These are phyloP conservation scores for Sphaeramia orbicularis DNA, from an alignment of 2,797 vertebrate genomes.

Conservation along the genomic window DNA sequence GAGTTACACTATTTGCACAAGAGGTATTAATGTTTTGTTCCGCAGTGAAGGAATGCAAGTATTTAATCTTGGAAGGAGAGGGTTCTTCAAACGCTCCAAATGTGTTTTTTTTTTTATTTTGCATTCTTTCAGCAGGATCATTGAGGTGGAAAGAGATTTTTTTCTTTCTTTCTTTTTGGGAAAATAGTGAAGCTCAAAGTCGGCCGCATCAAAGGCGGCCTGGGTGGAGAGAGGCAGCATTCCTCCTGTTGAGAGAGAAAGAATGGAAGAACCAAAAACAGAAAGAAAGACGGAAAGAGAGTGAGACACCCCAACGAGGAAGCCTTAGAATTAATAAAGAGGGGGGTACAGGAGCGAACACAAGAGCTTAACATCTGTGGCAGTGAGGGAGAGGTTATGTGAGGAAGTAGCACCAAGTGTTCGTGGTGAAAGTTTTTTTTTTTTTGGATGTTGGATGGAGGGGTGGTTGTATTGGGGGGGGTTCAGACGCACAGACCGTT, in stretches of 20 bases:
- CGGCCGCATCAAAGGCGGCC: slow-evolving; percentile 78
- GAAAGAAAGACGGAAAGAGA: slow-evolving; percentile 40
- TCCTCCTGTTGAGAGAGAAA: slow-evolving; percentile 70
- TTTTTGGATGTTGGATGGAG: slow-evolving; percentile 18
- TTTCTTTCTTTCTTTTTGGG: slow-evolving; percentile 20
- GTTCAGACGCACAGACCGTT: slow-evolving; percentile 65
- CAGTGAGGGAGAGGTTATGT: slow-evolving; percentile 52
- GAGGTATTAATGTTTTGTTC: slow-evolving; percentile 55
- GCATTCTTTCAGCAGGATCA: slow-evolving; percentile 65
- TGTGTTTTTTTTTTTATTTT: slow-evolving; percentile 50
- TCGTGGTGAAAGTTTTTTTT: slow-evolving; percentile 61
- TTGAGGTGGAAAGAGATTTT: slow-evolving; percentile 75
- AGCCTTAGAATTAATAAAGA: slow-evolving; percentile 71
- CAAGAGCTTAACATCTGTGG: slow-evolving; percentile 74
- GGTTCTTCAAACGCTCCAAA: slow-evolving; percentile 40
- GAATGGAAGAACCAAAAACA: slow-evolving; percentile 50
- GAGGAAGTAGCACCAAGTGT: slow-evolving; percentile 66
- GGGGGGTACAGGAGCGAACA: slow-evolving; percentile 64
- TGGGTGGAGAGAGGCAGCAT: slow-evolving; percentile 65
- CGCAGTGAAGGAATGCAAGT: slow-evolving; percentile 56
- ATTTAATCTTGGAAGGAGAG: slow-evolving; percentile 34
- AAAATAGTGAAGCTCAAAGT: slow-evolving; percentile 68
- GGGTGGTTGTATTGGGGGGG: neutral
- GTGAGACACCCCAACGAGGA: slow-evolving; percentile 66
- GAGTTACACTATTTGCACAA: slow-evolving; percentile 38